Evolutionary conservation across 2,797 vertebrate genomes (phyloP).

Genomic region (Lutra lutra): DNA sequence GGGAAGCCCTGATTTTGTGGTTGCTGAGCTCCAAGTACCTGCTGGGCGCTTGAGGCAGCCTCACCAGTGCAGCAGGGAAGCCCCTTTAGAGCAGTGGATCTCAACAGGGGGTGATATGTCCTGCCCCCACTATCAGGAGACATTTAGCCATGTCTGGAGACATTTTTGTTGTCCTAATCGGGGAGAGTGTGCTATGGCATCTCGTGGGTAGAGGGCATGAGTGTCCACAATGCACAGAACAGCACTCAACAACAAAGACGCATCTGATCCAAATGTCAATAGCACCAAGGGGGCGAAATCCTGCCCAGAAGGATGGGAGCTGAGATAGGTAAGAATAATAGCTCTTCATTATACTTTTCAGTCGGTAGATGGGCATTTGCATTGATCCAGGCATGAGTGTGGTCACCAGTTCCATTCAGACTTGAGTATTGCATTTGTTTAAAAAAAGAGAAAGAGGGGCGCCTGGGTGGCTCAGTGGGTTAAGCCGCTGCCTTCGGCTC

Average conservation of each 20-base stretch:
- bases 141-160: neutral
- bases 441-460: neutral
- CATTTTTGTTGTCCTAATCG: neutral
- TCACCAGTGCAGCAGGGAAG: neutral
- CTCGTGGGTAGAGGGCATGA: neutral
- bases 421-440: neutral
- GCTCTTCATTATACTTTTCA: neutral
- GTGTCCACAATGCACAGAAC: neutral
- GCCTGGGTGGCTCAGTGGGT: too few species aligned
- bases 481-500: too few species aligned
- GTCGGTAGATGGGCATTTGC: neutral
- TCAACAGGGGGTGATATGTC: fast-evolving
- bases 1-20: neutral
- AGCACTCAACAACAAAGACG: neutral
- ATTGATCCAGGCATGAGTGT: neutral
- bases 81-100: neutral
- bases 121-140: neutral
- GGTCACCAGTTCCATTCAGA: neutral
- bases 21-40: neutral
- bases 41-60: neutral
- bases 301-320: neutral
- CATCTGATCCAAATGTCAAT: neutral
- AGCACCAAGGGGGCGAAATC: neutral
- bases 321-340: neutral
- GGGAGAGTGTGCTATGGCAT: neutral